Base-by-base conservation (phyloP, 1,140 invertebrate species). In the Plectrocnemia conspersa region DNA sequence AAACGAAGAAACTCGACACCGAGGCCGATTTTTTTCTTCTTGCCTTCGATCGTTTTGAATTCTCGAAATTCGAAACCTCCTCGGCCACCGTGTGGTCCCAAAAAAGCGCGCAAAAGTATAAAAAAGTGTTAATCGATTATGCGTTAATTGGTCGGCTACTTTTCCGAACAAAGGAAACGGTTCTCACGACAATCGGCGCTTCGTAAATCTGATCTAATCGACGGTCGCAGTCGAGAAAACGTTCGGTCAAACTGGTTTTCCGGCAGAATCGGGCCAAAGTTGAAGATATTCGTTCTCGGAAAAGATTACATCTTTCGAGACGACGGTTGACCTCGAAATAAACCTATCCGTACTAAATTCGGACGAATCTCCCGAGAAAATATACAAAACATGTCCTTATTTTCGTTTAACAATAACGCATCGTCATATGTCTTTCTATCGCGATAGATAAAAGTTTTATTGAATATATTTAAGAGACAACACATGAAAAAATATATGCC, bases 261-360 rank as follows among this genome's bases (percentile, higher is more conserved):
- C 27, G n/a, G 35, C 35, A 7, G 18, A 38, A 38, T 38, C 35
- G 35, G 35, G 35, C 35, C 18, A 38, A 38, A 38, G 35, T 38
- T 38, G 35, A 38, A 38, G 18, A 38, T 38, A 38, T 38, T 38
- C 18, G 6, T 38, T 38, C 35, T 38, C 35, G 35, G 35, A 38
- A 38, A 5, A 38, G 35, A 38, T 38, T 38, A 38, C 18, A 38
- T 38, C 35, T 13, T 16, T 38, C 7, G 4, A 38, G 35, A 38
- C 35, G 18, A 38, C 18, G 13, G 35, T 16, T 38, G 35, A 38
- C 35, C 35, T 38, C n/a, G 27, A 29, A 29, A 29, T 29, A n/a
- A n/a, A n/a, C n/a, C n/a, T n/a, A n/a, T n/a, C n/a, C n/a, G n/a
- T n/a, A n/a, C n/a, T n/a, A n/a, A n/a, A n/a, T n/a, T n/a, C n/a